Evolutionary conservation across 2,888 invertebrate genomes (phyloP).

Genomic region (Orthosia cruda): DNA sequence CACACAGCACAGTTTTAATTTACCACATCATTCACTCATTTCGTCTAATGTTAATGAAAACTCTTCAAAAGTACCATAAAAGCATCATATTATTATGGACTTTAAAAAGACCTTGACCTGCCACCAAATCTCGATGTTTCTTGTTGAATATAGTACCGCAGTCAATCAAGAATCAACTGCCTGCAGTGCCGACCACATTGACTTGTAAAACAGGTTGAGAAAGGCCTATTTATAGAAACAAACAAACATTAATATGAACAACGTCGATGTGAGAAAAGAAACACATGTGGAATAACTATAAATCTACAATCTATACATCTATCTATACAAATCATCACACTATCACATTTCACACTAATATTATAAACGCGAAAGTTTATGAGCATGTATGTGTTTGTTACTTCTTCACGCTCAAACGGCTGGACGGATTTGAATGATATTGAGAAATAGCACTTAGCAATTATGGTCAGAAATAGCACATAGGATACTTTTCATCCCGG

Average conservation of each 20-base stretch:
- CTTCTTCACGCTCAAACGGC: too few relatives aligned
- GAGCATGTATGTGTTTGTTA: too few relatives aligned
- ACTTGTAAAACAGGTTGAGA: not conserved
- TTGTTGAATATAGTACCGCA: not conserved
- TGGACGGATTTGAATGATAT: too few relatives aligned
- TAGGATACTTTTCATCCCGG: too few relatives aligned
- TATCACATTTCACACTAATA: too few relatives aligned
- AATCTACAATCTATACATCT: not conserved
- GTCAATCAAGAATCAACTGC: not conserved
- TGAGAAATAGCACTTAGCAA: too few relatives aligned
- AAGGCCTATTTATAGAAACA: not conserved
- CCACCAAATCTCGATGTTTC: not conserved
- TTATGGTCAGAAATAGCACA: too few relatives aligned
- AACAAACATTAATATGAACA: not conserved
- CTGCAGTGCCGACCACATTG: not conserved
- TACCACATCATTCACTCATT: too few relatives aligned
- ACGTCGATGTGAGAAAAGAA: not conserved
- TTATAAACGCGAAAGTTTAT: too few relatives aligned
- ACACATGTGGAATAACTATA: conserved; percentile 5
- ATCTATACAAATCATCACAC: too few relatives aligned
- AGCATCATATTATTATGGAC: not conserved
- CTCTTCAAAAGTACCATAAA: not conserved
- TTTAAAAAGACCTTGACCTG: not conserved
- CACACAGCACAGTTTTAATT: too few relatives aligned
- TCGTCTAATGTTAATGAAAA: too few relatives aligned